Conservation (phyloP, 2,888 invertebrate genomes). For the Caenorhabditis macrosperma region DNA sequence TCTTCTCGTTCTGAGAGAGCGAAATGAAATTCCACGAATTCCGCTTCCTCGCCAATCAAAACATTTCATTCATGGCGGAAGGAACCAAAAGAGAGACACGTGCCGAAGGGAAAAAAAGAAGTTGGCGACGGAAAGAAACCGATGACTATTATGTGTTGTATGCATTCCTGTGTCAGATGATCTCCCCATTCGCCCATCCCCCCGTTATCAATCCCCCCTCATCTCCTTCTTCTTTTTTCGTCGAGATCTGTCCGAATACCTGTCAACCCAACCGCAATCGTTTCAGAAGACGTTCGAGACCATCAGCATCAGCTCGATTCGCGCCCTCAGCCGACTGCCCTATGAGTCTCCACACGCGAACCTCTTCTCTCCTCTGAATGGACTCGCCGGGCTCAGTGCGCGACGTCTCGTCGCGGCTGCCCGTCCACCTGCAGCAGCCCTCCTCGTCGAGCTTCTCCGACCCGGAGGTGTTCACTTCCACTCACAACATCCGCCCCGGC, state of each 20-base stretch:
- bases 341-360: conserved; percentile 17
- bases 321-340: conserved; percentile 20
- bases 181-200: background rate
- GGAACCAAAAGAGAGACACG: background rate
- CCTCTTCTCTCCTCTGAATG: conserved; percentile 36
- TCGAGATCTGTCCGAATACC: background rate
- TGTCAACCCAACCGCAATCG: too few species aligned
- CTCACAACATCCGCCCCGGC: conserved; percentile 63
- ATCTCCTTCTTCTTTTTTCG: background rate
- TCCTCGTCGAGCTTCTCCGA: conserved; percentile 64
- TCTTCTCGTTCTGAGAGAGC: background rate
- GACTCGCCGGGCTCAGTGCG: conserved; percentile 51
- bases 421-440: conserved; percentile 66
- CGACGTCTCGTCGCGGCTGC: conserved; percentile 56
- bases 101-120: background rate
- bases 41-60: background rate
- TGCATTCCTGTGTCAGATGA: conserved; percentile 28
- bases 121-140: background rate
- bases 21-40: conserved; percentile 2
- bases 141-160: background rate
- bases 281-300: conserved; percentile 29
- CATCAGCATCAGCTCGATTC: background rate
- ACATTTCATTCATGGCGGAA: background rate
- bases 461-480: conserved; percentile 65
- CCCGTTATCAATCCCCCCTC: conserved; percentile 15